A percentile compares a stretch with the other conserved stretches of the same genome.
Evolutionary conservation across 2,113 vertebrate genomes (phyloP).

Genomic region (Guaruba guarouba): DNA sequence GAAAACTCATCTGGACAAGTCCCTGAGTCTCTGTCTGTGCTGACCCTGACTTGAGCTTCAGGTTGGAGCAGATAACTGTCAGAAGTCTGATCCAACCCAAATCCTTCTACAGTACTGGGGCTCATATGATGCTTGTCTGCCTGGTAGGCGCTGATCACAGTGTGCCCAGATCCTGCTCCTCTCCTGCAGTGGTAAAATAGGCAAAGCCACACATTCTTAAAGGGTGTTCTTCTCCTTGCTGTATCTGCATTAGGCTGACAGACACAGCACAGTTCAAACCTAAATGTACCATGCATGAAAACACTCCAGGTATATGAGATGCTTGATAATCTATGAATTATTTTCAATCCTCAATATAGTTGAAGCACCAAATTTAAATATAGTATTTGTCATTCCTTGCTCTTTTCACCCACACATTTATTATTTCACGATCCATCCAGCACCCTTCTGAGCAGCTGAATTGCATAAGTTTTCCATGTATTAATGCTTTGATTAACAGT

Average conservation of each 20-base stretch:
- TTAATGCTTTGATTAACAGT: slow-evolving; percentile 50
- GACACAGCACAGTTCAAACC: background rate
- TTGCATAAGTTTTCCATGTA: background rate
- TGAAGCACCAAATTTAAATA: background rate
- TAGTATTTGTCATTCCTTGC: background rate
- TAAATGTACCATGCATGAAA: background rate
- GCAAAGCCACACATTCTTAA: background rate
- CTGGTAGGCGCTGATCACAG: background rate
- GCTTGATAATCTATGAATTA: background rate
- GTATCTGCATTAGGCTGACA: background rate
- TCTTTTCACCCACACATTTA: background rate
- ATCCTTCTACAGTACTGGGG: background rate
- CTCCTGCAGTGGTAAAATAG: background rate
- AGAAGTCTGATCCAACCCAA: background rate
- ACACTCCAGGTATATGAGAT: background rate
- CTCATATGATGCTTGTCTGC: background rate
- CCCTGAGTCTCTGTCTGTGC: background rate
- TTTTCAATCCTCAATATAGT: background rate
- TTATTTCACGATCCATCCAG: slow-evolving; percentile 7
- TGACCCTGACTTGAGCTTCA: background rate
- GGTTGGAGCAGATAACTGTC: background rate
- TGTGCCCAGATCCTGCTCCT: background rate
- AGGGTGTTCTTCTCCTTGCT: background rate
- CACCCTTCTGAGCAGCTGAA: slow-evolving; percentile 12
- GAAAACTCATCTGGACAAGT: background rate